Evolutionary conservation across 2,113 vertebrate species (phyloP).

Genomic region (Anarhynchus alexandrinus): DNA sequence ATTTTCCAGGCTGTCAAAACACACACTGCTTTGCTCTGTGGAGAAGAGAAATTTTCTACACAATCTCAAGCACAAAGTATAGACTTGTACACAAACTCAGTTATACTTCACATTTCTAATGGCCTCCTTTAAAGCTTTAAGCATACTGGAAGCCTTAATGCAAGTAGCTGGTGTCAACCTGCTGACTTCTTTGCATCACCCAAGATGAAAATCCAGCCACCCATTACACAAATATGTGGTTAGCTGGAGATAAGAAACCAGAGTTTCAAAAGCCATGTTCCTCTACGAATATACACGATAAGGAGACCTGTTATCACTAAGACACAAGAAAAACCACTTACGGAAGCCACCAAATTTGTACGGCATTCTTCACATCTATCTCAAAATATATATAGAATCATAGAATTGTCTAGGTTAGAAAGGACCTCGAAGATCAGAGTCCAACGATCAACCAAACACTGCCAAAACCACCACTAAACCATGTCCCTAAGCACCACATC

Average conservation of each 20-base stretch:
- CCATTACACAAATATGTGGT: not conserved
- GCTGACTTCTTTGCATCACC: not conserved
- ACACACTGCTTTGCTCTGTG: not conserved
- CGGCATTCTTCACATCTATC: not conserved
- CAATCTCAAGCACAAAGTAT: not conserved
- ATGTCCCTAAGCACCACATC: too few relatives aligned
- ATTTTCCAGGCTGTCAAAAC: not conserved
- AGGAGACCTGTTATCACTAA: not conserved
- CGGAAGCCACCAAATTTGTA: not conserved
- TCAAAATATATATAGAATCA: not conserved
- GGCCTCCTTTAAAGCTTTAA: not conserved
- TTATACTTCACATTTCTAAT: not conserved
- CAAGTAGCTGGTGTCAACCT: not conserved
- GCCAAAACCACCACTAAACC: too few relatives aligned
- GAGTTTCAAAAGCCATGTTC: not conserved
- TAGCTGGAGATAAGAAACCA: not conserved
- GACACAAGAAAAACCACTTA: not conserved
- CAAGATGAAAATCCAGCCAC: not conserved
- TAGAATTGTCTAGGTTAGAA: too few relatives aligned
- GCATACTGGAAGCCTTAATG: not conserved
- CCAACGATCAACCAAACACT: too few relatives aligned
- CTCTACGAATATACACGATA: not conserved
- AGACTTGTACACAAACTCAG: not conserved
- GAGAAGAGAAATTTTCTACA: not conserved
- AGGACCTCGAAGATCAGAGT: too few relatives aligned